These are phyloP conservation scores for Fukomys damarensis DNA, from an alignment of 2,113 vertebrate genomes.

Conservation along the genomic window DNA sequence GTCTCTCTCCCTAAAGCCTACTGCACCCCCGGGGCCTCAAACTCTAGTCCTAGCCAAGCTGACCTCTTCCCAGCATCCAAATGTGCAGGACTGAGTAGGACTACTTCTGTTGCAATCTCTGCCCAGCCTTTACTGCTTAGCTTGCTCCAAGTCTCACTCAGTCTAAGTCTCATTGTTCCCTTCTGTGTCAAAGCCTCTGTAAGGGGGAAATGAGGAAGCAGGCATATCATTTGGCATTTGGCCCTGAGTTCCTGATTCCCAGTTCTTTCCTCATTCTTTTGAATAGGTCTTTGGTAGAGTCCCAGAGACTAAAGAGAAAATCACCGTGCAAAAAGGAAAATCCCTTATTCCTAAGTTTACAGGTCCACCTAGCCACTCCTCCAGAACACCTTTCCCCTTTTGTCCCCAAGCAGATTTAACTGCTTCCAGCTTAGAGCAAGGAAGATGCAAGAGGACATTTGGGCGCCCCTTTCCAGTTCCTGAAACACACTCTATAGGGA, in stretches of 20 bases:
- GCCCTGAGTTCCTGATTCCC: not conserved
- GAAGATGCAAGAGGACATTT: not conserved
- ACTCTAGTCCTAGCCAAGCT: not conserved
- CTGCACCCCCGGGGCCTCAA: not conserved
- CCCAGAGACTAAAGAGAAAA: not conserved
- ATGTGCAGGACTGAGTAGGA: not conserved
- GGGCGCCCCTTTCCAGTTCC: not conserved
- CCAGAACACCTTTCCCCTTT: not conserved
- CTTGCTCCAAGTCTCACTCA: not conserved
- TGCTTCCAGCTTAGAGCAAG: not conserved
- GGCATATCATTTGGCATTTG: not conserved
- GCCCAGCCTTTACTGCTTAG: not conserved
- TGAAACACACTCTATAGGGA: not conserved
- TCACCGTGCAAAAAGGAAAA: not conserved
- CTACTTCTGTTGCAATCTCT: not conserved
- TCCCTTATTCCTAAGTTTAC: not conserved
- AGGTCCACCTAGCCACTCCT: not conserved
- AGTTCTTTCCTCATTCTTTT: not conserved
- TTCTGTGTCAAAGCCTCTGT: not conserved
- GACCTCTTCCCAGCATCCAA: not conserved
- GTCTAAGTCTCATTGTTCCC: not conserved
- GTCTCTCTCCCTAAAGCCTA: not conserved
- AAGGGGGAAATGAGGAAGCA: not conserved
- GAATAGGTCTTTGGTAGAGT: not conserved
- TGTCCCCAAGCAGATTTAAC: not conserved